Conservation (phyloP, 2,888 invertebrate genomes). For the Pteria penguin region DNA sequence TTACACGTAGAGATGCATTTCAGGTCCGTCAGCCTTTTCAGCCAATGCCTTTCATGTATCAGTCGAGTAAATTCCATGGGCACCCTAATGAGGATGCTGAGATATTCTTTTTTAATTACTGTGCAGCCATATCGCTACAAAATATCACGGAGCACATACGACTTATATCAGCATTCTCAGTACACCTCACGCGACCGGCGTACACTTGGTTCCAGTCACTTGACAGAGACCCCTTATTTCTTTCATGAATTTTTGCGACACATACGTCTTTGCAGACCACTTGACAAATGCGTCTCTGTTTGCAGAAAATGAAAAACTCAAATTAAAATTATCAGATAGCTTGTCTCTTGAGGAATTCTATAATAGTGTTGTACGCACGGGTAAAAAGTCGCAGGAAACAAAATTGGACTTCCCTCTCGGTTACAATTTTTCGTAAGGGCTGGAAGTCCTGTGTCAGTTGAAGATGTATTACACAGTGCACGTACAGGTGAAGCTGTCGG, state of each 20-base stretch:
- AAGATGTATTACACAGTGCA: neutral
- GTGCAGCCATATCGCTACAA: neutral
- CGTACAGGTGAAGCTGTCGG: too few species aligned
- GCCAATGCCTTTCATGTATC: too few species aligned
- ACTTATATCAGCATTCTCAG: conserved; percentile 4
- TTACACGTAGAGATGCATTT: too few species aligned
- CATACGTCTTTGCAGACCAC: neutral
- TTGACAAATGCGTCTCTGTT: neutral
- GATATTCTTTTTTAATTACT: neutral
- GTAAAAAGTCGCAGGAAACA: neutral
- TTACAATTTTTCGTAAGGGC: conserved; percentile 17
- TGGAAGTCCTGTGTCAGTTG: neutral
- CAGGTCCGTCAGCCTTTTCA: too few species aligned
- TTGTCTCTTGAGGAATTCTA: conserved; percentile 16
- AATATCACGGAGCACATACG: too few species aligned
- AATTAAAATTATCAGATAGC: neutral
- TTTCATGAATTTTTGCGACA: neutral
- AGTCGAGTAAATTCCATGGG: conserved; percentile 3
- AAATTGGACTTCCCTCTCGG: conserved; percentile 2
- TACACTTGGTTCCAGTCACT: too few species aligned
- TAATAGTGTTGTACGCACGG: neutral
- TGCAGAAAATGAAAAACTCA: neutral
- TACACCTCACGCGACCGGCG: conserved; percentile 3
- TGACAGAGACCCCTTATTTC: too few species aligned
- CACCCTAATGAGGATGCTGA: neutral